phyloP scores from a whole-genome alignment of 2,888 invertebrate species.

The Eugnorisma glareosa region DNA sequence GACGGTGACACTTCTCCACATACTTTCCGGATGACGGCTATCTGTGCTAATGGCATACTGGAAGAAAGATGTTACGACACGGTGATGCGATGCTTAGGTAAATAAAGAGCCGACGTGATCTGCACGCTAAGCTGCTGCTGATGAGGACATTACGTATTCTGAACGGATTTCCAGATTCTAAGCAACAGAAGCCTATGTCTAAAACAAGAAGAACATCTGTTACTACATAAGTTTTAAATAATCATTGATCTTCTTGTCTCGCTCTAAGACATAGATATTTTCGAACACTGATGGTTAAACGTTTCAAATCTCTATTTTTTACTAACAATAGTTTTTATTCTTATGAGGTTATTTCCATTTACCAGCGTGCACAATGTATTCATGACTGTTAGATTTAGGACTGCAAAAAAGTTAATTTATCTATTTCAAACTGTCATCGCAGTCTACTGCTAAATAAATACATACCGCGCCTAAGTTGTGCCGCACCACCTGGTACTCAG shows the following conservation, averaged over 20 bases:
- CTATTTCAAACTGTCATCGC: slow-evolving; percentile 12
- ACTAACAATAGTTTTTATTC: neutral
- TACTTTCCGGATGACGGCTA: slow-evolving; percentile 47
- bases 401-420: slow-evolving; percentile 5
- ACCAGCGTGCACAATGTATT: neutral
- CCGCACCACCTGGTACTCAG: slow-evolving; percentile 2
- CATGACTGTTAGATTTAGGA: neutral
- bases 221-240: neutral
- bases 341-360: neutral
- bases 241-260: neutral
- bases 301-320: neutral
- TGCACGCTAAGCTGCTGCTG: slow-evolving; percentile 15
- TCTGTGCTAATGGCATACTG: slow-evolving; percentile 60
- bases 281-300: neutral
- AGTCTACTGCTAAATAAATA: slow-evolving; percentile 14
- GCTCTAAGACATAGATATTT: neutral
- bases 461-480: neutral
- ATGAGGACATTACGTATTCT: slow-evolving; percentile 52
- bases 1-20: slow-evolving; percentile 43
- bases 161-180: slow-evolving; percentile 32
- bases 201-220: slow-evolving; percentile 6
- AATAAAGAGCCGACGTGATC: slow-evolving; percentile 56
- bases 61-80: slow-evolving; percentile 68
- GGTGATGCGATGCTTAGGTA: slow-evolving; percentile 60
- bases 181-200: slow-evolving; percentile 14